A percentile compares a stretch with the other conserved stretches of the same genome.
phyloP scores from a whole-genome alignment of 2,888 invertebrate species.

The Caenorhabditis japonica region DNA sequence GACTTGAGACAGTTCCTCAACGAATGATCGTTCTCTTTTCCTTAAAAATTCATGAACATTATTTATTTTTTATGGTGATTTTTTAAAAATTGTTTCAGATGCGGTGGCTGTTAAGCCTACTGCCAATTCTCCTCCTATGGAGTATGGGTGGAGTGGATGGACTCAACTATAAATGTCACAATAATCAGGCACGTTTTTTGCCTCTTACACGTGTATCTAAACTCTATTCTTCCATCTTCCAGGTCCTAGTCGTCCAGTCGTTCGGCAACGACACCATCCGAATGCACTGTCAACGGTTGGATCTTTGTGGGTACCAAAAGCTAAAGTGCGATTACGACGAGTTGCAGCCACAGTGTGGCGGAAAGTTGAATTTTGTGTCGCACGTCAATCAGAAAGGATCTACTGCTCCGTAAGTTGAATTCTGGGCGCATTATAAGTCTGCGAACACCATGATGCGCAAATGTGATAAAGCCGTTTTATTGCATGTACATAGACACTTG shows the following conservation, averaged over 20 bases:
- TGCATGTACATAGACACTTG: too few species aligned
- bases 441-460: too few species aligned
- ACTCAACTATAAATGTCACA: constrained; percentile 62
- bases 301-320: constrained; percentile 73
- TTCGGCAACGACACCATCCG: constrained; percentile 77
- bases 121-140: constrained; percentile 49
- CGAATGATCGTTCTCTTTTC: too few species aligned
- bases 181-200: constrained; percentile 56
- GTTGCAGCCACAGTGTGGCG: constrained; percentile 74
- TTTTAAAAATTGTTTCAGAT: constrained; percentile 45
- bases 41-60: not conserved
- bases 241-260: constrained; percentile 74
- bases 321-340: constrained; percentile 75
- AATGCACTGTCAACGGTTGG: constrained; percentile 76
- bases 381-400: constrained; percentile 72
- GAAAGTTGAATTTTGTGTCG: constrained; percentile 75
- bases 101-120: constrained; percentile 51
- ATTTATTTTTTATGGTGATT: not conserved
- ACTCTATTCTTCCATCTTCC: constrained; percentile 17
- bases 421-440: too few species aligned
- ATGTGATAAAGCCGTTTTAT: too few species aligned
- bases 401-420: constrained; percentile 73
- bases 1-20: not conserved
- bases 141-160: constrained; percentile 24
- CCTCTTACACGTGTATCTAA: not conserved